A percentile compares a stretch with the other conserved stretches of the same genome.
Conservation (phyloP, 2,888 invertebrate species). For the Agapostemon virescens region DNA sequence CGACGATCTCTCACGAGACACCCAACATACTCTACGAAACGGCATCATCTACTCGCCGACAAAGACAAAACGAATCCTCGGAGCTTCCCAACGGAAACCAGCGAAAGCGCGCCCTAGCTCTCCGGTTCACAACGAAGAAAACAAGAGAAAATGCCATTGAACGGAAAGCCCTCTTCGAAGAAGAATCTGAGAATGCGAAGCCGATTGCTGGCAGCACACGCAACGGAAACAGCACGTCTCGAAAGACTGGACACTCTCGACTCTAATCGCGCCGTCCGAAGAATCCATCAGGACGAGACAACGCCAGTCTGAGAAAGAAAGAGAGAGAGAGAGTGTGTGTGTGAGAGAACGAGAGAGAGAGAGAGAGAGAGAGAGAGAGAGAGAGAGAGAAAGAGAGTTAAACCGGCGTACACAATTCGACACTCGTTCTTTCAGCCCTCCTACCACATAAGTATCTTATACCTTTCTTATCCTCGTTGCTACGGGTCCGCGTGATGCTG, state of each 20-base stretch:
- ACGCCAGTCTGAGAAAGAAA: not conserved
- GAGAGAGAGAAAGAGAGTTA: constrained; percentile 18
- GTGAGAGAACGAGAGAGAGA: not conserved
- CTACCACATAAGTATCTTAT: constrained; percentile 57
- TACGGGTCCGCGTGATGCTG: constrained; percentile 56
- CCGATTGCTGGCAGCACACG: no score
- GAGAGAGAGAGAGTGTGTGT: not conserved
- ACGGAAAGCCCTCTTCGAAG: not conserved
- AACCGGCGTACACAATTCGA: constrained; percentile 14
- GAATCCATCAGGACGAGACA: constrained; percentile 61
- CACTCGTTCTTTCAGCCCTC: constrained; percentile 42
- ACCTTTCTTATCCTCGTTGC: constrained; percentile 65
- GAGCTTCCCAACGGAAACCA: not conserved
- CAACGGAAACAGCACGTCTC: not conserved
- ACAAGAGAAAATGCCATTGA: not conserved
- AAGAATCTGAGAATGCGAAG: not conserved
- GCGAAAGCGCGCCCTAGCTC: not conserved
- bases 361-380: not conserved
- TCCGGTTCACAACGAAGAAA: not conserved
- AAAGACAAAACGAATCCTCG: not conserved
- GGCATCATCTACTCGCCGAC: not conserved
- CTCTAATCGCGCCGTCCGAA: not conserved
- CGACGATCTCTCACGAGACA: constrained; percentile 49
- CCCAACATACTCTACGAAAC: not conserved
- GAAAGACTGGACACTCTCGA: not conserved